These are phyloP conservation scores for Geotrupes spiniger DNA, from an alignment of 2,888 invertebrate species.

Conservation along the genomic window DNA sequence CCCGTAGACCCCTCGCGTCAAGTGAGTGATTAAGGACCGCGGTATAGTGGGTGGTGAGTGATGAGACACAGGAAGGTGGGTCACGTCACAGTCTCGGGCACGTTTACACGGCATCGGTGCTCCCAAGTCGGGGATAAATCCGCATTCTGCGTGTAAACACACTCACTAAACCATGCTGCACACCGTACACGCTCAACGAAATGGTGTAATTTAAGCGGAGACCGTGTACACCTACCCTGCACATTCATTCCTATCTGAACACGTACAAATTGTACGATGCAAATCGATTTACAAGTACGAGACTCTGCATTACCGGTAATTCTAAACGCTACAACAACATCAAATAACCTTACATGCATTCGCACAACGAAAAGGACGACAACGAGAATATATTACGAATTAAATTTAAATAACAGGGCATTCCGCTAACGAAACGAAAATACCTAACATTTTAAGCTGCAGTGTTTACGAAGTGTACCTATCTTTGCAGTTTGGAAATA, in stretches of 20 bases:
- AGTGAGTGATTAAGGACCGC: no score
- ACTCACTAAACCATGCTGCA: conserved; percentile 13
- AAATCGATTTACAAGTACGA: conserved; percentile 22
- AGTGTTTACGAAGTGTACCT: no score
- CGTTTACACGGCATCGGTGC: conserved; percentile 15
- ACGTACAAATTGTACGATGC: conserved; percentile 22
- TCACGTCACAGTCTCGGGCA: conserved; percentile 13
- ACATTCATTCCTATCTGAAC: conserved; percentile 18
- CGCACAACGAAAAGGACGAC: no score
- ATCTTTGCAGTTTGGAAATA: no score
- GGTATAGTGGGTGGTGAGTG: conserved; percentile 6
- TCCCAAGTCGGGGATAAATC: conserved; percentile 16
- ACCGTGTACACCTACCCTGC: conserved; percentile 12
- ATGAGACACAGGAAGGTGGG: conserved; percentile 13
- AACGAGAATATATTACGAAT: no score
- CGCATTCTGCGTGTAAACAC: conserved; percentile 13
- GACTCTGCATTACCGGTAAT: conserved; percentile 16
- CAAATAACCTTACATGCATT: no score
- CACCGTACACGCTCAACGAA: conserved; percentile 14
- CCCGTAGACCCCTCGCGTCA: no score
- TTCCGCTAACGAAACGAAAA: no score
- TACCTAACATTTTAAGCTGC: no score
- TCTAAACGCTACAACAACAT: conserved; percentile 12
- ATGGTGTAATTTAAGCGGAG: conserved; percentile 21
- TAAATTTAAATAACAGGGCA: no score